phyloP scores from a whole-genome alignment of 2,113 vertebrate genomes.

The Morone chrysops region DNA sequence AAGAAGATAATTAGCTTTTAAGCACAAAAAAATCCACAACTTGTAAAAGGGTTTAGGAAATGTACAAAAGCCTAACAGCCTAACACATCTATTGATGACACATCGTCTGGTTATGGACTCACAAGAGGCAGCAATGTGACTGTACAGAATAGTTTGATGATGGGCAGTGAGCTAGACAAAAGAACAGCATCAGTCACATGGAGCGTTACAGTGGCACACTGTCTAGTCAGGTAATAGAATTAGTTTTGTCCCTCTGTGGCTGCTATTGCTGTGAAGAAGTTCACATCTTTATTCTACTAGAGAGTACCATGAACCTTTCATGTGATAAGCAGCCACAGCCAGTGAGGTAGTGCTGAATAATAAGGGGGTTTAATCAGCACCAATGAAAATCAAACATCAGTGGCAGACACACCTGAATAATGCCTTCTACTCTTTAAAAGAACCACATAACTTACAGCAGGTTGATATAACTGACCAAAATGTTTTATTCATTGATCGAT shows the following conservation, averaged over 20 bases:
- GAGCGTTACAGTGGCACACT: background rate
- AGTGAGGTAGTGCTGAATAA: background rate
- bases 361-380: background rate
- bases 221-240: background rate
- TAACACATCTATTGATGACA: constrained; percentile 30
- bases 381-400: background rate
- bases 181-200: background rate
- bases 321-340: background rate
- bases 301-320: background rate
- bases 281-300: background rate
- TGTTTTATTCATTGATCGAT: background rate
- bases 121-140: background rate
- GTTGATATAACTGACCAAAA: background rate
- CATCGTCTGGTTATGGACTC: constrained; percentile 43
- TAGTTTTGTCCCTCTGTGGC: background rate
- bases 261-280: background rate
- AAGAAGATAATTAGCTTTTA: background rate
- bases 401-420: background rate
- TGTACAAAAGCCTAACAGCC: constrained; percentile 4
- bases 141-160: constrained; percentile 22
- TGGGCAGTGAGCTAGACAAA: background rate
- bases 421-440: background rate
- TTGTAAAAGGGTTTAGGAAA: constrained; percentile 9
- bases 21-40: background rate
- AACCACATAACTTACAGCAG: background rate